phyloP scores from a whole-genome alignment of 2,888 invertebrate species.

The Troglohyphantes excavatus region DNA sequence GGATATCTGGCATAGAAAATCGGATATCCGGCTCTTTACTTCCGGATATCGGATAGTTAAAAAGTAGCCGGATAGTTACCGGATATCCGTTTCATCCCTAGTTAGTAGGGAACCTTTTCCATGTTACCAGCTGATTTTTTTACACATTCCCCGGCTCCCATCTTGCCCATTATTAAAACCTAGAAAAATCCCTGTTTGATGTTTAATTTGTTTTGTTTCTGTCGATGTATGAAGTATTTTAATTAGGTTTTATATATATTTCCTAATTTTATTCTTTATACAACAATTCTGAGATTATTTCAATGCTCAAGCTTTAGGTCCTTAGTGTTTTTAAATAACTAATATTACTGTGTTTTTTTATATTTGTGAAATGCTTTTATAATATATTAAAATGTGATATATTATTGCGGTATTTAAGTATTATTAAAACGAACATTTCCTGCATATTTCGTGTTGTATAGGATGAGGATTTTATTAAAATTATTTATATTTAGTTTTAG shows the following conservation, averaged over 20 bases:
- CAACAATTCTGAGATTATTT: conserved; percentile 18
- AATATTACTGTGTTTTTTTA: neutral
- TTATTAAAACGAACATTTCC: too few relatives aligned
- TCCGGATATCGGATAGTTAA: too few relatives aligned
- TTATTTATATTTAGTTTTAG: too few relatives aligned
- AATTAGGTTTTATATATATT: neutral
- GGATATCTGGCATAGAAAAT: too few relatives aligned
- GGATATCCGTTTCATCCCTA: too few relatives aligned
- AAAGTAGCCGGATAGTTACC: too few relatives aligned
- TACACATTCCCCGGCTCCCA: neutral
- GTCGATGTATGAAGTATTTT: neutral
- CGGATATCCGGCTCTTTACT: too few relatives aligned
- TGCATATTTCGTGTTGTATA: too few relatives aligned
- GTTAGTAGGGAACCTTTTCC: neutral
- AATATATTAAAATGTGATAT: conserved; percentile 5
- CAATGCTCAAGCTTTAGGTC: conserved; percentile 18
- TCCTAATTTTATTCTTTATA: neutral
- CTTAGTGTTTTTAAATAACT: neutral
- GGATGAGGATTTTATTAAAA: too few relatives aligned
- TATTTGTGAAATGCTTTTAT: neutral
- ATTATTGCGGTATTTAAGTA: neutral
- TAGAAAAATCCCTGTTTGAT: too few relatives aligned
- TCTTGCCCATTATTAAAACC: neutral
- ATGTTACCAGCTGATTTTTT: neutral
- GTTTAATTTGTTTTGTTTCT: neutral